Evolutionary conservation across 2,113 vertebrate species (phyloP), one percentile per base, ranked within the genome.

Genomic region (Grammomys surdaster): DNA sequence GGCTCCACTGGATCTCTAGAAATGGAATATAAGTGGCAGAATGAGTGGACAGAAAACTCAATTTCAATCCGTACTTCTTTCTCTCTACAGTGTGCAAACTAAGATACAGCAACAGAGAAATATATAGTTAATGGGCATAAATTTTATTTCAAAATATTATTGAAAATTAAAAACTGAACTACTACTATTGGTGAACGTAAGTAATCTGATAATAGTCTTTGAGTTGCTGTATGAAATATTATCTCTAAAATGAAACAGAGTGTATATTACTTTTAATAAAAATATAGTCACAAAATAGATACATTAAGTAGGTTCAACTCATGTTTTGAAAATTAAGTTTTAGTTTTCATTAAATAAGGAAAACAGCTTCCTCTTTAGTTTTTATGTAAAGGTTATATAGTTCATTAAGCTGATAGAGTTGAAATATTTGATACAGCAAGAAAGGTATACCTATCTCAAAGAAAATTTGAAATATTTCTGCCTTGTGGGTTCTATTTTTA

Each of bases 11-110:
- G 4, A 8, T 77, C 13, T 94, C 96, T 96, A 97, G 98, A 97
- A 96, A 96, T 94, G 97, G 95, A 91, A 96, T 88, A 60, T 96
- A 96, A 97, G 90, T 97, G 97, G 94, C 89, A 96, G 88, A 97
- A 96, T 97, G 97, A 97, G 96, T 96, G 89, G 97, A 96, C 96
- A 97, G 97, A 92, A 98, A 93, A 93, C 90, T 36, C 72, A 92
- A n/a, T 97, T 89, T 97, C 73, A 51, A 33, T 85, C 80, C 63
- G 73, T 90, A 65, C n/a, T 80, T 93, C 85, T 90, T 43, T 95
- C 94, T 96, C 96, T 81, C 22, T 96, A 19, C 70, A 93, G 75
- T 88, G 77, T 88, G 98, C 93, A 80, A 80, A 77, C 94, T 65
- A 88, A 96, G 77, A 87, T 26, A 63, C 28, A 85, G 67, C 84